These are phyloP conservation scores for Abrostola tripartita DNA, from an alignment of 2,888 invertebrate genomes.

Conservation along the genomic window DNA sequence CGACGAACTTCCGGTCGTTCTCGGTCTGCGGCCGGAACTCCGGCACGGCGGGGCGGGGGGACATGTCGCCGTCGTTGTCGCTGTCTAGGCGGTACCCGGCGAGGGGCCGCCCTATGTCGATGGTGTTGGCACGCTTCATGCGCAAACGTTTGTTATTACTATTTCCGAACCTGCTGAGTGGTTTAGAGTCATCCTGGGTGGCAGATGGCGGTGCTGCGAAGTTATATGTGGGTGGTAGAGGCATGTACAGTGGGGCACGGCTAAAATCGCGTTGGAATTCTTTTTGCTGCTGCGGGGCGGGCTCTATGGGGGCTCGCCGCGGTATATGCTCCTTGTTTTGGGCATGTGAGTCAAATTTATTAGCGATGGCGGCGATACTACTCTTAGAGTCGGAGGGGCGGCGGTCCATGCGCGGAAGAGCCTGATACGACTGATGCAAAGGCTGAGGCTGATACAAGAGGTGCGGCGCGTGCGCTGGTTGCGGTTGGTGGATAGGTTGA, in stretches of 20 bases:
- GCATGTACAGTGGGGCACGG: constrained; percentile 73
- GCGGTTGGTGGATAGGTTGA: constrained; percentile 17
- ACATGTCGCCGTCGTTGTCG: constrained; percentile 83
- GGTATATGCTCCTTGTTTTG: constrained; percentile 63
- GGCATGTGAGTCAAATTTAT: constrained; percentile 76
- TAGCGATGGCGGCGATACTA: constrained; percentile 80
- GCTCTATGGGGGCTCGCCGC: constrained; percentile 54
- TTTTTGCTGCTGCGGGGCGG: constrained; percentile 51
- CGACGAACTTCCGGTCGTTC: constrained; percentile 94
- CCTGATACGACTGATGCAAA: constrained; percentile 44
- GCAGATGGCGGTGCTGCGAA: constrained; percentile 75
- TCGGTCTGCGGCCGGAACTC: constrained; percentile 94
- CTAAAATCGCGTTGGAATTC: constrained; percentile 61
- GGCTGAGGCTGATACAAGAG: constrained; percentile 38
- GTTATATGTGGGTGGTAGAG: constrained; percentile 81
- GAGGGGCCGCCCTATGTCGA: constrained; percentile 93
- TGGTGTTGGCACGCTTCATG: constrained; percentile 96
- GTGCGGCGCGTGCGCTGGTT: constrained; percentile 34
- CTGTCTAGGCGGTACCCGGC: constrained; percentile 86
- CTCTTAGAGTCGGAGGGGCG: constrained; percentile 74
- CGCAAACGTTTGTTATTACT: constrained; percentile 90
- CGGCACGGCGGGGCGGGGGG: constrained; percentile 85
- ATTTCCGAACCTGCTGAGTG: constrained; percentile 83
- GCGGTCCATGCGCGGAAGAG: constrained; percentile 61
- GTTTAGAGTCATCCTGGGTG: constrained; percentile 75